phyloP scores from a whole-genome alignment of 1,140 invertebrate species.

The Bathynomus jamesi region DNA sequence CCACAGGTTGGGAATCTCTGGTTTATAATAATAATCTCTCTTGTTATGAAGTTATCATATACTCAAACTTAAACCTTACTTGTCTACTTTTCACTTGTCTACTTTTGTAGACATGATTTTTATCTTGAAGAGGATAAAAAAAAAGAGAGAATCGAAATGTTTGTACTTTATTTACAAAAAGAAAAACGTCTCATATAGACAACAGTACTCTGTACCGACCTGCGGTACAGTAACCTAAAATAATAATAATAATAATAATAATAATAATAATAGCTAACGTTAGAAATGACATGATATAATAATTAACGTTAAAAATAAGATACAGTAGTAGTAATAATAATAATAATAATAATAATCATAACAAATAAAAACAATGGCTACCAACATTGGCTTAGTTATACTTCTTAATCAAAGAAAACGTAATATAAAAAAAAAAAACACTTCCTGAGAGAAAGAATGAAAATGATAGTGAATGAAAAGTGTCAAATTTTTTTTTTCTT shows the following conservation, averaged over 20 bases:
- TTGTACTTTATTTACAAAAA: constrained; percentile 2
- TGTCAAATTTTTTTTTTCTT: too few relatives aligned
- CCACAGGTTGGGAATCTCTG: too few relatives aligned
- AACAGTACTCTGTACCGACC: not conserved
- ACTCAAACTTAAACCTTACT: too few relatives aligned
- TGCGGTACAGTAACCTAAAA: not conserved
- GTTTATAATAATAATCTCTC: too few relatives aligned
- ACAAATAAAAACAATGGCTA: not conserved
- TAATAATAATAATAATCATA: not conserved
- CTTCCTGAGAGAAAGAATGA: not conserved
- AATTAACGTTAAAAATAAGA: too few relatives aligned
- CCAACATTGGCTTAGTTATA: not conserved
- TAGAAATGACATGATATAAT: too few relatives aligned
- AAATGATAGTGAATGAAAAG: too few relatives aligned
- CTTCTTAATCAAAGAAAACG: not conserved
- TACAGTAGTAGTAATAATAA: not conserved
- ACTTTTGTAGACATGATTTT: too few relatives aligned
- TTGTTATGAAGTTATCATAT: too few relatives aligned
- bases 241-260: not conserved
- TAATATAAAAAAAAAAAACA: not conserved
- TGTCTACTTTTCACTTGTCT: too few relatives aligned
- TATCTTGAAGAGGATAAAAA: too few relatives aligned
- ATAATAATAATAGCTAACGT: constrained; percentile 3
- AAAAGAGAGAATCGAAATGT: too few relatives aligned
- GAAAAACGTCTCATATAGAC: not conserved